These are phyloP conservation scores for Chloropsis hardwickii DNA, from an alignment of 2,113 vertebrate genomes.

Conservation along the genomic window DNA sequence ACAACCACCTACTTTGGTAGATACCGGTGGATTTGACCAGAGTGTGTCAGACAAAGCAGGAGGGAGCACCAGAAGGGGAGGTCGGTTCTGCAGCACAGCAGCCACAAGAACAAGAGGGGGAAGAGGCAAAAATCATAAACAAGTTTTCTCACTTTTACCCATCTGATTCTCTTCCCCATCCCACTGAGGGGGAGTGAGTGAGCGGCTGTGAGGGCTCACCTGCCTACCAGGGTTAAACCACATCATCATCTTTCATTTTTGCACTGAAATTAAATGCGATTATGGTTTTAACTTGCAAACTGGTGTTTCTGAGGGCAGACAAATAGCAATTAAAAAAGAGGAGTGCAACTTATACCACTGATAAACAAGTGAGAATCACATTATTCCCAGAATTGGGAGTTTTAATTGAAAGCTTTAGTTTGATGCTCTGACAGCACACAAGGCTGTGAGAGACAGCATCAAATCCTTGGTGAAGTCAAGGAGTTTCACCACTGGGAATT, in stretches of 20 bases:
- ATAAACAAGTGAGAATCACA: background rate
- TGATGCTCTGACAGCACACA: background rate
- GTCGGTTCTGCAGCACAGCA: background rate
- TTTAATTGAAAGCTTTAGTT: background rate
- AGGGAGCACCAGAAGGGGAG: background rate
- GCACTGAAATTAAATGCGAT: background rate
- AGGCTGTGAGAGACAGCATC: background rate
- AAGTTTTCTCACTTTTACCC: background rate
- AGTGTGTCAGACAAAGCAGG: background rate
- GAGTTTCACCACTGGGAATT: background rate
- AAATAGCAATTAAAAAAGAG: background rate
- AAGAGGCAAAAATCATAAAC: background rate
- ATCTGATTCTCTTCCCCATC: background rate
- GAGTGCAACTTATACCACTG: background rate
- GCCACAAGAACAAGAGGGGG: background rate
- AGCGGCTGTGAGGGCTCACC: background rate
- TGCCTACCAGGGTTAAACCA: background rate
- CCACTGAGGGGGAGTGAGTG: background rate
- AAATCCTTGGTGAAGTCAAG: background rate
- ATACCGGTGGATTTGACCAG: fast-evolving
- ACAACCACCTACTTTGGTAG: background rate
- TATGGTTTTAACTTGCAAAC: background rate
- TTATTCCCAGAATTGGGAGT: background rate
- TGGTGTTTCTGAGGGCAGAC: background rate
- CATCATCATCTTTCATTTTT: background rate